Conservation (phyloP, 2,113 vertebrate genomes). For the Ceyx margarethae region DNA sequence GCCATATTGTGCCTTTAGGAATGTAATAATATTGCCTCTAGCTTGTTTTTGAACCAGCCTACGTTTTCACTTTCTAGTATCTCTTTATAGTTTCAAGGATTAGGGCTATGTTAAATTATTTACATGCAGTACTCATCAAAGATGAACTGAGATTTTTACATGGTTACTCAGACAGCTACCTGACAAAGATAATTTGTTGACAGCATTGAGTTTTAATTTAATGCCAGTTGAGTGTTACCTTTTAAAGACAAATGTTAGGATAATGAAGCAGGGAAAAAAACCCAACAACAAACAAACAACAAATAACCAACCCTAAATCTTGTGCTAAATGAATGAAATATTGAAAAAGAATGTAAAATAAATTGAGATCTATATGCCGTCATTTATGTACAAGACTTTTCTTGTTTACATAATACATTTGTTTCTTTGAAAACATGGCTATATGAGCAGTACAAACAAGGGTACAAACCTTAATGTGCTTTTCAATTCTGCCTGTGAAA, state of each 20-base stretch:
- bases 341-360: not conserved
- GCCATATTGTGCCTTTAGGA: not conserved
- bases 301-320: not conserved
- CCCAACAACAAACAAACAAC: not conserved
- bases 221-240: not conserved
- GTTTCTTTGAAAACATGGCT: not conserved
- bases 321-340: not conserved
- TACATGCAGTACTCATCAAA: not conserved
- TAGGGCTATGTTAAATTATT: conserved; percentile 38
- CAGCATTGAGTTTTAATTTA: not conserved
- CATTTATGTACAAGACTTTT: not conserved
- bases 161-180: not conserved
- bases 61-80: not conserved
- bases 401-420: not conserved
- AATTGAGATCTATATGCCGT: not conserved
- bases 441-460: not conserved
- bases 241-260: not conserved
- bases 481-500: not conserved
- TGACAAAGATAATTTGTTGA: conserved; percentile 3
- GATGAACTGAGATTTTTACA: not conserved
- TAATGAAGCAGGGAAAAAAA: not conserved
- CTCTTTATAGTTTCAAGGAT: conserved; percentile 8
- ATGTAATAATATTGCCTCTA: not conserved
- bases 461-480: not conserved
- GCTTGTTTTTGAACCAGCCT: not conserved